Conservation (phyloP, 2,888 invertebrate genomes). For the Euspilapteryx auroguttella region DNA sequence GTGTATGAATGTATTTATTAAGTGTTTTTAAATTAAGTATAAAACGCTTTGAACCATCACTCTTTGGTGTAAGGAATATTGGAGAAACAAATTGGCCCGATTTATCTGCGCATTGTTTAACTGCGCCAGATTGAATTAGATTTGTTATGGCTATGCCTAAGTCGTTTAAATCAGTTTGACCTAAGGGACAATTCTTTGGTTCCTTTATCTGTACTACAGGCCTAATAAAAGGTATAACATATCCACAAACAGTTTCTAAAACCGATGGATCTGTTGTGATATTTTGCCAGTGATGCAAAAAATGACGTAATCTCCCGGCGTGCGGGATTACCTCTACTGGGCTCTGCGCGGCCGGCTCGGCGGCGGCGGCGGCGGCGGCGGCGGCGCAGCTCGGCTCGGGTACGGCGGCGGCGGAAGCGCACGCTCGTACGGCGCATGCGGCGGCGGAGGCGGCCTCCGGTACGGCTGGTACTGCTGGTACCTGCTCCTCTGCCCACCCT, state of each 20-base stretch:
- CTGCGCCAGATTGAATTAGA: neutral
- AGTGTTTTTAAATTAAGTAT: slow-evolving; percentile 5
- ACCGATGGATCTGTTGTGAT: neutral
- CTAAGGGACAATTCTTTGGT: neutral
- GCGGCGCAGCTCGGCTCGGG: no score
- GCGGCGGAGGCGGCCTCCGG: neutral
- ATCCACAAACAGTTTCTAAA: neutral
- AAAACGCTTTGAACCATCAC: slow-evolving; percentile 2
- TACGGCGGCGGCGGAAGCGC: no score
- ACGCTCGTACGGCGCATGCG: no score
- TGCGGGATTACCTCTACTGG: slow-evolving; percentile 2
- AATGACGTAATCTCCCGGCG: slow-evolving; percentile 3
- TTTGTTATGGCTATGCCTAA: neutral
- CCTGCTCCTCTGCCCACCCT: neutral
- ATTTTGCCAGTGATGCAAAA: neutral
- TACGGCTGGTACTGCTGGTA: neutral
- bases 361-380: neutral
- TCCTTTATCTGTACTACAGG: neutral
- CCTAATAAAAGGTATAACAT: neutral
- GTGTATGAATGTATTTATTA: slow-evolving; percentile 3
- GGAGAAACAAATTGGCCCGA: slow-evolving; percentile 3
- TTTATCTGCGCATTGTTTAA: neutral
- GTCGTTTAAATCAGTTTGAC: neutral
- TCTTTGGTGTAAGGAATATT: slow-evolving; percentile 5
- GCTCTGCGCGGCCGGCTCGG: neutral